Evolutionary conservation across 2,797 vertebrate genomes (phyloP).

Genomic region (Sorex maritimensis): DNA sequence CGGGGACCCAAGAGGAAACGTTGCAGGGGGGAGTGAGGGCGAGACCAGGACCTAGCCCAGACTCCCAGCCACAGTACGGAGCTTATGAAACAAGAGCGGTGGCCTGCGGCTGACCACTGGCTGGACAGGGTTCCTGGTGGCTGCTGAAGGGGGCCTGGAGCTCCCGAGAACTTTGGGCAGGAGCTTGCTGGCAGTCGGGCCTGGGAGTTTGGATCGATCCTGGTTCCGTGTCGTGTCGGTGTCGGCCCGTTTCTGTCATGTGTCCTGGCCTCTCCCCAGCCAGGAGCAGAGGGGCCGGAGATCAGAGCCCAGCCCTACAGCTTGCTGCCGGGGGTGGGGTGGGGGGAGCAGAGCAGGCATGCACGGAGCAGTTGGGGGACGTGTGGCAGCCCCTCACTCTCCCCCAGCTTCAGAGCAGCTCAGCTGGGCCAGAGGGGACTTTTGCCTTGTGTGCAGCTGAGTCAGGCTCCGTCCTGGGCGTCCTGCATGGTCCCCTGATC

Average conservation of each 20-base stretch:
- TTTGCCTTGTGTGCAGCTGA: no score
- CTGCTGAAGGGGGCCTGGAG: neutral
- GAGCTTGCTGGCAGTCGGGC: neutral
- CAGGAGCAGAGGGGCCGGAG: neutral
- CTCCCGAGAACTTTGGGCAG: neutral
- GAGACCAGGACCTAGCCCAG: neutral
- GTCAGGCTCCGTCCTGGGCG: no score
- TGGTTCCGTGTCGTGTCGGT: slow-evolving; percentile 31
- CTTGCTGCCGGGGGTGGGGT: neutral
- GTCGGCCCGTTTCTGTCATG: neutral
- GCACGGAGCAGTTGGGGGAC: neutral
- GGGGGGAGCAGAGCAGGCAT: neutral
- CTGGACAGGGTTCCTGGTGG: neutral
- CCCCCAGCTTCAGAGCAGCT: neutral
- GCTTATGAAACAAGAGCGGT: neutral
- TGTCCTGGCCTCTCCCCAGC: neutral
- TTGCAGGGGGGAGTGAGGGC: neutral
- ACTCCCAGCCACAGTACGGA: neutral
- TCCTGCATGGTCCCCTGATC: no score
- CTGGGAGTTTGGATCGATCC: neutral
- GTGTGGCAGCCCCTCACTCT: neutral
- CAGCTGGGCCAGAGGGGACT: neutral
- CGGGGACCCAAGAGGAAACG: neutral
- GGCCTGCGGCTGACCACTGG: neutral
- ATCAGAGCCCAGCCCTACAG: slow-evolving; percentile 41